Evolutionary conservation across 1,140 invertebrate genomes (phyloP).

Genomic region (Lepidostoma basale): DNA sequence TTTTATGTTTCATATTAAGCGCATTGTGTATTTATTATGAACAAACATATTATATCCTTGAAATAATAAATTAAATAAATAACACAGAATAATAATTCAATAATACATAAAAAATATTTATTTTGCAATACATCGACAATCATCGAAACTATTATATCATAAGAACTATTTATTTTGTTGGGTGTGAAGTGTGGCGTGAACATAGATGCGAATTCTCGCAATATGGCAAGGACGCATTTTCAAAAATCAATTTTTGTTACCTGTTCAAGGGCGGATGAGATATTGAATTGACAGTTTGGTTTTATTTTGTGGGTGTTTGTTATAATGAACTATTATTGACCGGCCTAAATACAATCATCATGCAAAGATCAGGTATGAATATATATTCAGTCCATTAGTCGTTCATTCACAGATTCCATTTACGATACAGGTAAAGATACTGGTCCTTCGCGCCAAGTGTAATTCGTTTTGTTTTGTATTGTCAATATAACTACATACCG

Average conservation of each 20-base stretch:
- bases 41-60: no score
- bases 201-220: constrained; percentile 19
- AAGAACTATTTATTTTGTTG: no score
- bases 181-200: constrained; percentile 23
- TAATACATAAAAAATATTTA: no score
- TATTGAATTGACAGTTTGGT: constrained; percentile 57
- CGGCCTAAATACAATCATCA: constrained; percentile 50
- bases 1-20: no score
- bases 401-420: constrained; percentile 1
- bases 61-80: no score
- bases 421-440: constrained; percentile 6
- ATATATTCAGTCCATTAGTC: neutral
- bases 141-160: no score
- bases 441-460: constrained; percentile 31
- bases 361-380: constrained; percentile 60
- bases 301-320: constrained; percentile 53
- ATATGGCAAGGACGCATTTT: constrained; percentile 50
- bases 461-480: constrained; percentile 29
- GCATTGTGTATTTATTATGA: no score
- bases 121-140: no score
- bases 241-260: constrained; percentile 61
- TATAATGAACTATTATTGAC: constrained; percentile 48
- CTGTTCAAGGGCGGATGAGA: constrained; percentile 51
- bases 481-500: constrained; percentile 9
- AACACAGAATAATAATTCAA: no score